A percentile compares a stretch with the other conserved stretches of the same genome.
phyloP scores from a whole-genome alignment of 2,888 invertebrate species.

The Phaonia tiefii region DNA sequence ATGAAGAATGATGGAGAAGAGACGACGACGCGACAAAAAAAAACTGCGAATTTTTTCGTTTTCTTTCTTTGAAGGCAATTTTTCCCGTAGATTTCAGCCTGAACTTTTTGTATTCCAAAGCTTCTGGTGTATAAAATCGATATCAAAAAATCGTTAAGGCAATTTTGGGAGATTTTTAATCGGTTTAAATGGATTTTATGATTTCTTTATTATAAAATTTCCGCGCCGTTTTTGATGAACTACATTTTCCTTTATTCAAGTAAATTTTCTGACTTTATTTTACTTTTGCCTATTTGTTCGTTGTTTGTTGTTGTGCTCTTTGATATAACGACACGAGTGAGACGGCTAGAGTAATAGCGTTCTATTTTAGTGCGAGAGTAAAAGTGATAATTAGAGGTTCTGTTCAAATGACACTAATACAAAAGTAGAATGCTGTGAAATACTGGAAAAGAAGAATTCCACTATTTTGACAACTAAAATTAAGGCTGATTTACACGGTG shows the following conservation, averaged over 20 bases:
- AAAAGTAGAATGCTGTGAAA: background rate
- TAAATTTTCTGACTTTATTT: slow-evolving; percentile 63
- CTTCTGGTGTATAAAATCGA: slow-evolving; percentile 46
- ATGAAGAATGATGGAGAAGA: slow-evolving; percentile 45
- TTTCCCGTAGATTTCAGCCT: slow-evolving; percentile 30
- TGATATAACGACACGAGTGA: slow-evolving; percentile 53
- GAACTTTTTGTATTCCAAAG: background rate
- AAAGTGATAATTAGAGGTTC: too few species aligned
- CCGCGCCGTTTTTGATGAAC: slow-evolving; percentile 63
- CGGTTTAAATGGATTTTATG: slow-evolving; percentile 35
- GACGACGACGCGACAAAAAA: background rate
- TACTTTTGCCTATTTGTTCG: slow-evolving; percentile 35
- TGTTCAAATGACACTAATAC: background rate
- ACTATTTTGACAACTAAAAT: too few species aligned
- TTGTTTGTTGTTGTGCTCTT: slow-evolving; percentile 64
- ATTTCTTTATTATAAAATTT: slow-evolving; percentile 52
- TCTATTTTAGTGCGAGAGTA: background rate
- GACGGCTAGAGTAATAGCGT: slow-evolving; percentile 42
- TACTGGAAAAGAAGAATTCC: too few species aligned
- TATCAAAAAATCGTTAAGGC: slow-evolving; percentile 64
- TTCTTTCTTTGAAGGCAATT: slow-evolving; percentile 51
- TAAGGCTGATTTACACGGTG: too few species aligned
- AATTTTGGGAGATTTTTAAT: slow-evolving; percentile 41
- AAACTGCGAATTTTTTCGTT: slow-evolving; percentile 1
- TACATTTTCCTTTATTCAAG: slow-evolving; percentile 60